Evolutionary conservation across 2,113 vertebrate species (phyloP).

Genomic region (Aleadryas rufinucha): DNA sequence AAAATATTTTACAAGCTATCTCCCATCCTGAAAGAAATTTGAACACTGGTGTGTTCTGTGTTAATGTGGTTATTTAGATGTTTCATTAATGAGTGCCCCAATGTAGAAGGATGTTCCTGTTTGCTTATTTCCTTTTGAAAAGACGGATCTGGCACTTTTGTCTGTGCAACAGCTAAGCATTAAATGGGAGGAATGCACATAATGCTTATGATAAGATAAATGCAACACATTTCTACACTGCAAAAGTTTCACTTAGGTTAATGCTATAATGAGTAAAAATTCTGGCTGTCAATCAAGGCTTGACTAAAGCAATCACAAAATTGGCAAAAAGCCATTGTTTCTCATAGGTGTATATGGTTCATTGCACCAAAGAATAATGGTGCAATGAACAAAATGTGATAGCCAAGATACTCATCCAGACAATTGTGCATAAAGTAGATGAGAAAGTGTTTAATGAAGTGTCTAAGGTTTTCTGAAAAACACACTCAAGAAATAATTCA

Average conservation of each 20-base stretch:
- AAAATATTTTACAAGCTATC: neutral
- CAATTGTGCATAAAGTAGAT: neutral
- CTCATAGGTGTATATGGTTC: neutral
- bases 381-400: neutral
- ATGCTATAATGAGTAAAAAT: neutral
- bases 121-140: neutral
- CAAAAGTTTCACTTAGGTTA: neutral
- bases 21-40: neutral
- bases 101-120: neutral
- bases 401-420: neutral
- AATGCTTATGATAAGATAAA: neutral
- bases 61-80: neutral
- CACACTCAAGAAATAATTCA: neutral
- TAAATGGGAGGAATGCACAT: neutral
- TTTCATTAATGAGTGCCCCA: neutral
- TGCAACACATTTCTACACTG: neutral
- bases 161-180: neutral
- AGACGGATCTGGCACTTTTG: neutral
- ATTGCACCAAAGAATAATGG: neutral
- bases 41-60: neutral
- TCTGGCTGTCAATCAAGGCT: neutral
- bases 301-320: neutral
- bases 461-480: neutral
- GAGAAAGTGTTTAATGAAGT: neutral
- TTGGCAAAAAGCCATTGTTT: accelerated